Conservation (phyloP, 2,888 invertebrate species). For the Villa cingulata region DNA sequence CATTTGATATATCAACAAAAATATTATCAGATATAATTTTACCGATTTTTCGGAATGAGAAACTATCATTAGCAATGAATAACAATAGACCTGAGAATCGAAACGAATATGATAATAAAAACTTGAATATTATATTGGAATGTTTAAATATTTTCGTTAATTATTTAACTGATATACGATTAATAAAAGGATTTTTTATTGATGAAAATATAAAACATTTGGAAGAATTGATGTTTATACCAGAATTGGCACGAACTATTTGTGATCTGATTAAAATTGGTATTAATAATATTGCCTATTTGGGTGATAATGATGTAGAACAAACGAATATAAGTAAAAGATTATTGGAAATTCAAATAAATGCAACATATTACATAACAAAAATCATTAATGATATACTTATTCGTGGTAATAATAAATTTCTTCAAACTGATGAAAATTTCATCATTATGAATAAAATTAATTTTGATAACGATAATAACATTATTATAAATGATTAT, state of each 20-base stretch:
- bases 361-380: slow-evolving; percentile 11
- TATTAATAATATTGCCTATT: slow-evolving; percentile 28
- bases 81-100: background rate
- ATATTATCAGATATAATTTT: slow-evolving; percentile 30
- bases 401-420: background rate
- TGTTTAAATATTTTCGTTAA: slow-evolving; percentile 31
- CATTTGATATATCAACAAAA: slow-evolving; percentile 26
- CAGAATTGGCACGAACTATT: slow-evolving; percentile 26
- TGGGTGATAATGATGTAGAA: slow-evolving; percentile 27
- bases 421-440: too few relatives aligned
- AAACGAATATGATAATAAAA: background rate
- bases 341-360: slow-evolving; percentile 28
- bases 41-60: slow-evolving; percentile 29
- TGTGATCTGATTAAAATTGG: slow-evolving; percentile 34
- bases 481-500: background rate
- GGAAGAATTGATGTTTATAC: slow-evolving; percentile 26
- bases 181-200: slow-evolving; percentile 31
- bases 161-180: slow-evolving; percentile 30
- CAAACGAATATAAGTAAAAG: slow-evolving; percentile 24
- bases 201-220: slow-evolving; percentile 31
- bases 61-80: too few relatives aligned
- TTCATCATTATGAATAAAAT: background rate
- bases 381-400: slow-evolving; percentile 5
- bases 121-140: slow-evolving; percentile 18
- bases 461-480: background rate